Evolutionary conservation across 2,113 vertebrate species (phyloP), one percentile per base, ranked within the genome.

Genomic region (Ophiodon elongatus): DNA sequence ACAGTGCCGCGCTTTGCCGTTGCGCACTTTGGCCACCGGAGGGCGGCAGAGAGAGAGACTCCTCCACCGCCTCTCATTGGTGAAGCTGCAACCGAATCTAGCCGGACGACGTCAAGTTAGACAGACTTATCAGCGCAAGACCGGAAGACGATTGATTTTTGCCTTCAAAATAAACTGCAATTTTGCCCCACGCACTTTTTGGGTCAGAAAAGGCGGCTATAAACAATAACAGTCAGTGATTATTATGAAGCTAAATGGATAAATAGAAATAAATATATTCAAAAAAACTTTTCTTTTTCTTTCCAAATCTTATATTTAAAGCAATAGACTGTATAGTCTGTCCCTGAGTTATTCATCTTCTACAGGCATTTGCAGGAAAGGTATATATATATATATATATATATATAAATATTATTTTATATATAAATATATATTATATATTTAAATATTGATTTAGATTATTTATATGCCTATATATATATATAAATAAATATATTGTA

Each of bases 1-100:
- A 56, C 81, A 65, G 79, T 73, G n/a, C 71, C 73, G 85, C 90
- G 73, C 85, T 43, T 3, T 45, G 89, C 64, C 23, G 43, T 47
- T 71, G 8, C 9, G 8, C 59, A 0, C 5, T n/a, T 0, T n/a
- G 37, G 45, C 87, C 94, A 69, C 43, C 33, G 82, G 93, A 87
- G 90, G 83, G 89, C 90, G 63, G 2, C 80, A 82, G n/a, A 79
- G 82, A 83, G 84, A 6, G 43, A 15, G 9, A 0, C 2, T 4
- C 0, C 56, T 25, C 6, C 23, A 1, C 35, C 9, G 47, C 35
- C 25, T 47, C 43, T 37, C 21, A 3, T 31, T 1, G 3, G 14
- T 13, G 41, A 39, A 52, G 31, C 76, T 0, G 50, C 0, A 29
- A 59, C 65, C 71, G 60, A 73, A 54, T 25, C 21, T 52, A 62